Base-by-base conservation (phyloP, 2,888 invertebrate genomes). In the Epirrita christyi region DNA sequence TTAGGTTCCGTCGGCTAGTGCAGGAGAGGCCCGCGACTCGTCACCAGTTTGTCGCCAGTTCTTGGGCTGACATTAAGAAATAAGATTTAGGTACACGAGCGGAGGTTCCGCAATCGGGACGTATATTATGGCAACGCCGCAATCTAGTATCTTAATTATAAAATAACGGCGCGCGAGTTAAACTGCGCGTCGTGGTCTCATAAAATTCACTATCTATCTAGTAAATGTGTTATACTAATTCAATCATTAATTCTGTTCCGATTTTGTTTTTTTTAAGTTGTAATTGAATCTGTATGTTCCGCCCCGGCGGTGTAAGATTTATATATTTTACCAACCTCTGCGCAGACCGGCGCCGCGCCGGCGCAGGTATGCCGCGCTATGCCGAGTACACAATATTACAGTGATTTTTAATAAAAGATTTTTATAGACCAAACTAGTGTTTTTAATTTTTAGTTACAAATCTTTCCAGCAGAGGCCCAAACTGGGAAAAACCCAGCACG, bases 391-490 rank as follows among this genome's bases (percentile, higher is more conserved):
- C 79, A 78, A 79, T 81, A 83, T 84, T 85, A 84, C 91, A 90
- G 88, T 91, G 88, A 83, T 88, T 90, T 89, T 86, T 76, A 62
- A 45, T 85, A 85, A 90, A 91, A 86, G 79, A 85, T 85, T 90
- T 90, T 92, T 91, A 89, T 88, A 90, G 88, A 88, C 88, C 83
- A 81, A 71, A 8, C 4, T 40, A 13, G 40, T 54, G 14, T 49
- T 45, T 54, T 47, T 47, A 34, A 38, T 46, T 41, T 21, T 21
- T 4, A 2, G 21, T 21, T 21, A n/a, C n/a, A n/a, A n/a, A n/a
- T n/a, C n/a, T n/a, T n/a, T n/a, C n/a, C n/a, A n/a, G n/a, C n/a
- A n/a, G n/a, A n/a, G n/a, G n/a, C n/a, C n/a, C n/a, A n/a, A n/a
- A n/a, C n/a, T n/a, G n/a, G n/a, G n/a, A n/a, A n/a, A n/a, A n/a